phyloP scores from a whole-genome alignment of 2,797 vertebrate genomes.

The Fistularia tabacaria region DNA sequence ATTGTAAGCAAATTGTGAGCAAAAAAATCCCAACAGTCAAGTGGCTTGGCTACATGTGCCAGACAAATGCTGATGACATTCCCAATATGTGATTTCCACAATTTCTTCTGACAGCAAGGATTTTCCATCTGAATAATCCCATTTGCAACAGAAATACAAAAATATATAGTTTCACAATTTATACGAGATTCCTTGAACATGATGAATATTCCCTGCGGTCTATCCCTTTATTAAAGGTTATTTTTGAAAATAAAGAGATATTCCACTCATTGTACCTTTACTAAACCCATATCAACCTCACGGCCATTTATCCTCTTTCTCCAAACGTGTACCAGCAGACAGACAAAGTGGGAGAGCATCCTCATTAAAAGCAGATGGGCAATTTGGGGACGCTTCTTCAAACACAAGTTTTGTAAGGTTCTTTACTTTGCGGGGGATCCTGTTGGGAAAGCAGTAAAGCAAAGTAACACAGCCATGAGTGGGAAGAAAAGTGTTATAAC shows the following conservation, averaged over 20 bases:
- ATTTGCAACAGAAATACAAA: too few relatives aligned
- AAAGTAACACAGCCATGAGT: conserved; percentile 65
- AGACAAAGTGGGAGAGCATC: conserved; percentile 53
- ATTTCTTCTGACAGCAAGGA: too few relatives aligned
- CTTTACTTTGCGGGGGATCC: conserved; percentile 60
- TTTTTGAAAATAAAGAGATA: conserved; percentile 49
- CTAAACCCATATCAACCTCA: conserved; percentile 53
- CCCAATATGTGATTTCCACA: too few relatives aligned
- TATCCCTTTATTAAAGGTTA: too few relatives aligned
- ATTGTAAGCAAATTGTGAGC: too few relatives aligned
- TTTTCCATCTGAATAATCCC: too few relatives aligned
- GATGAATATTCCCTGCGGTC: too few relatives aligned
- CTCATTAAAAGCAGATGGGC: conserved; percentile 54
- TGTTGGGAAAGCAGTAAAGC: conserved; percentile 51
- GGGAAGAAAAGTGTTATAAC: conserved; percentile 74
- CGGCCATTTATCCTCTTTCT: conserved; percentile 62
- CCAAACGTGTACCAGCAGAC: conserved; percentile 38
- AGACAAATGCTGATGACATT: too few relatives aligned
- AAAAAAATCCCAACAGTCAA: too few relatives aligned
- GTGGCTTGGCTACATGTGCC: too few relatives aligned
- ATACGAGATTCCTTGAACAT: too few relatives aligned
- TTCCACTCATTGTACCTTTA: conserved; percentile 59
- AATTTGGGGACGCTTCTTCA: conserved; percentile 54
- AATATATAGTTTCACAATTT: too few relatives aligned
- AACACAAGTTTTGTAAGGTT: conserved; percentile 43